Evolutionary conservation across 2,888 invertebrate genomes (phyloP).

Genomic region (Xylota sylvarum): DNA sequence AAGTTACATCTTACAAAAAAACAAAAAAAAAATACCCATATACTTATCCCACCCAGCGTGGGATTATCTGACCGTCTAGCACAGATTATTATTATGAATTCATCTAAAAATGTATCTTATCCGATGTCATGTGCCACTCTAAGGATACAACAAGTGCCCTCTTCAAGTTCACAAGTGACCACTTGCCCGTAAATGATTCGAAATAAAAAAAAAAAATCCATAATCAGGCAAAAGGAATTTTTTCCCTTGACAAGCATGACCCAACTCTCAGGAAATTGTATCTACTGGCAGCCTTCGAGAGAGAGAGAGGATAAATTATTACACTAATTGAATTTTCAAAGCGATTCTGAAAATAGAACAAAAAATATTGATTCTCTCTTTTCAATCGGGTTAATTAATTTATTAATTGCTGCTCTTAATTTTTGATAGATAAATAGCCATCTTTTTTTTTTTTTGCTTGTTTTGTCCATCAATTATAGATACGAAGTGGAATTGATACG

Average conservation of each 20-base stretch:
- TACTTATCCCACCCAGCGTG: not conserved
- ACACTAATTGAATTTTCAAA: not conserved
- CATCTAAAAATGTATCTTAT: constrained; percentile 1
- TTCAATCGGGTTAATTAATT: not conserved
- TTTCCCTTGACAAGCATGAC: not conserved
- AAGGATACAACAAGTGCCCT: constrained; percentile 16
- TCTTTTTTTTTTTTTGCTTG: not conserved
- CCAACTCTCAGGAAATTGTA: constrained; percentile 5
- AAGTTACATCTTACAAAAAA: not conserved
- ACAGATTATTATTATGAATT: not conserved
- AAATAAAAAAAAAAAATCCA: not conserved
- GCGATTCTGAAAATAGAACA: not conserved
- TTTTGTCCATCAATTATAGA: too few species aligned
- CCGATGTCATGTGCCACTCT: constrained; percentile 15
- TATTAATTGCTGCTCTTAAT: not conserved
- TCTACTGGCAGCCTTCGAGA: not conserved
- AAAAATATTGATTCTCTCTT: not conserved
- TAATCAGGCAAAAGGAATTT: not conserved
- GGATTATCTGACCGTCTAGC: not conserved
- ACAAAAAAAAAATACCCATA: too few species aligned
- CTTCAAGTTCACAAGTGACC: constrained; percentile 3
- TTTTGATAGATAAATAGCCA: not conserved
- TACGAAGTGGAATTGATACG: too few species aligned
- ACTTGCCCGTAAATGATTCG: not conserved
- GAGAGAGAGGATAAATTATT: not conserved